Conservation (phyloP, 2,797 vertebrate genomes). For the Miichthys miiuy region DNA sequence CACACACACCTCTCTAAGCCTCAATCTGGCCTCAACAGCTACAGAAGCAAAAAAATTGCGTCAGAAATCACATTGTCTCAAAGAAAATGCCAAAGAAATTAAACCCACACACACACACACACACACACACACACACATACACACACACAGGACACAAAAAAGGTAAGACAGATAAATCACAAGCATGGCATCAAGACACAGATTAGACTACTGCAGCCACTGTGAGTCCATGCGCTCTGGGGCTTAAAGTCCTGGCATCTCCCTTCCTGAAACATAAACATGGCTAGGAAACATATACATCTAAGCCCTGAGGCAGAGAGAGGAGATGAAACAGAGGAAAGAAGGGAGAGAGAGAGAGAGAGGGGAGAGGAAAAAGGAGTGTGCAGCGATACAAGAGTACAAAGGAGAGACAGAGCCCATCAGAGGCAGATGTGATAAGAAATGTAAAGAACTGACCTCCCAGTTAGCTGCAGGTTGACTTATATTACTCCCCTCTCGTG, state of each 20-base stretch:
- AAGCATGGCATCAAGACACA: slow-evolving; percentile 81
- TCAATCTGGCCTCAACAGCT: slow-evolving; percentile 82
- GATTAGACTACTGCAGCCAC: slow-evolving; percentile 84
- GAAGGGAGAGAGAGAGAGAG: slow-evolving; percentile 30
- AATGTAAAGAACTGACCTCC: slow-evolving; percentile 99
- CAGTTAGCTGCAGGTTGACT: slow-evolving; percentile 99
- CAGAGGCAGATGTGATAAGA: slow-evolving; percentile 95
- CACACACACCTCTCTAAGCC: slow-evolving; percentile 78
- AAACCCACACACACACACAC: slow-evolving; percentile 64
- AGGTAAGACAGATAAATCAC: slow-evolving; percentile 78
- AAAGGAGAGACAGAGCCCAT: slow-evolving; percentile 83
- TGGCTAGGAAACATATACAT: slow-evolving; percentile 82
- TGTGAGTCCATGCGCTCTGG: slow-evolving; percentile 85
- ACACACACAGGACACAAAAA: slow-evolving; percentile 75
- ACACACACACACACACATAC: slow-evolving; percentile 49
- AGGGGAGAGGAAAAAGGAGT: slow-evolving; percentile 46
- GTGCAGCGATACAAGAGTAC: slow-evolving; percentile 78
- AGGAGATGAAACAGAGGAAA: slow-evolving; percentile 67
- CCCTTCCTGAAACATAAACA: slow-evolving; percentile 85
- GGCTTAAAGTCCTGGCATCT: slow-evolving; percentile 80
- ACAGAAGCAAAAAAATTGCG: slow-evolving; percentile 80
- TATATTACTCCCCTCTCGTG: slow-evolving; percentile 99
- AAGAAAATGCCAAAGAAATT: slow-evolving; percentile 77
- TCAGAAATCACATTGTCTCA: slow-evolving; percentile 76
- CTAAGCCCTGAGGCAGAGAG: slow-evolving; percentile 80